A percentile compares a stretch with the other conserved stretches of the same genome.
These are phyloP conservation scores for Pristionchus maxplancki DNA, from an alignment of 2,888 invertebrate genomes.

Conservation along the genomic window DNA sequence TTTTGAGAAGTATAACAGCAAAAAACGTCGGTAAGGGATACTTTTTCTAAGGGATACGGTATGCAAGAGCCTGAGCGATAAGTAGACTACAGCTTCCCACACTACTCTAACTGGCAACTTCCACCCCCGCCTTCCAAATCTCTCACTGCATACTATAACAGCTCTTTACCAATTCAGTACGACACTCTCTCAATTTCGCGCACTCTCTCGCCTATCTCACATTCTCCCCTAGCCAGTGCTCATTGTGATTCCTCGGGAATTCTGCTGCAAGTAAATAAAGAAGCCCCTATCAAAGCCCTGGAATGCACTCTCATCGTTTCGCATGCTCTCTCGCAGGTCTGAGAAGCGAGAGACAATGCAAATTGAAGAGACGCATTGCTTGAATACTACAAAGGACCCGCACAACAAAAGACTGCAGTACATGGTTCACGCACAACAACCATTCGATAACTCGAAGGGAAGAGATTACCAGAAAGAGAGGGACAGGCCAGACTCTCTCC, in stretches of 20 bases:
- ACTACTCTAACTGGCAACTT: slow-evolving; percentile 31
- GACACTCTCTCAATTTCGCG: slow-evolving; percentile 1
- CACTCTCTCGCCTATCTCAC: background rate
- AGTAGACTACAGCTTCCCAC: slow-evolving; percentile 1
- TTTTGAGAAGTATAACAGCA: too few species aligned
- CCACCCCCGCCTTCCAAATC: slow-evolving; percentile 17
- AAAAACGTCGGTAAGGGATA: too few species aligned
- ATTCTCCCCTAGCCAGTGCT: background rate
- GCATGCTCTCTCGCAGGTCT: background rate
- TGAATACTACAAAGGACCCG: background rate
- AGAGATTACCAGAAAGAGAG: background rate
- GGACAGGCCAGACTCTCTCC: background rate
- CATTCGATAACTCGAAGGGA: background rate
- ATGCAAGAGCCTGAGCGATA: too few species aligned
- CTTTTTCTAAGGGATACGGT: too few species aligned
- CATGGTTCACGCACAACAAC: background rate
- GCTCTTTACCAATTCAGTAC: slow-evolving; percentile 40
- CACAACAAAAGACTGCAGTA: slow-evolving; percentile 9
- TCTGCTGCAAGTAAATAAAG: background rate
- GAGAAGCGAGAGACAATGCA: background rate
- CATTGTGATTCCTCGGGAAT: background rate
- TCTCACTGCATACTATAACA: slow-evolving; percentile 46
- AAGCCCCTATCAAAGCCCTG: background rate
- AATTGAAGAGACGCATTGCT: background rate
- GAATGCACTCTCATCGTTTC: background rate